Base-by-base conservation (phyloP, 2,888 invertebrate species). In the Drosophila flavopinicola region DNA sequence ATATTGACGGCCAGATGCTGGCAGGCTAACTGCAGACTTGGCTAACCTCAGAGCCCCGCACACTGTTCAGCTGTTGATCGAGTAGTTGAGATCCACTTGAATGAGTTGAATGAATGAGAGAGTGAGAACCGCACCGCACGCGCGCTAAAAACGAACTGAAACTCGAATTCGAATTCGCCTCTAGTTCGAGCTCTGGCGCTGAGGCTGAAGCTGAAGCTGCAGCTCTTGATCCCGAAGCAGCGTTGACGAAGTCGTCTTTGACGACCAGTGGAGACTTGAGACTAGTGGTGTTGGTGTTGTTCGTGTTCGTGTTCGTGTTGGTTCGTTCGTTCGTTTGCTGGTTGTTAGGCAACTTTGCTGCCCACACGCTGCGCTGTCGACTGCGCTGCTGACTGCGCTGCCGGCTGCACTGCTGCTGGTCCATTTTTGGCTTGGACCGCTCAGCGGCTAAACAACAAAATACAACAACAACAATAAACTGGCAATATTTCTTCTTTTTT, bases 51-150 rank as follows among this genome's bases (percentile, higher is more conserved):
- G 27, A 63, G 45, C 30, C 48, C 33, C 49, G 38, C 58, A 51
- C 66, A 66, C 61, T 45, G 73, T 73, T 73, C 73, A 49, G 73
- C 70, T 61, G 58, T 52, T 35, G 42, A 33, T 44, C 23, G 33
- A 32, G 2, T 17, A 9, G 35, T 58, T 39, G 24, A 29, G 15
- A 38, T 47, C 60, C 52, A 60, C 52, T 67, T 48, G 29, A 41
- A 41, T 35, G 48, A 37, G 59, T 67, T 48, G 29, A 41, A 41
- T 35, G 48, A 37, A 52, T 52, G 38, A 39, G 41, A 35, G 37
- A 67, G 56, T 71, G 78, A 85, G 85, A 88, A 87, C 88, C 80
- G 83, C 83, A 87, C 88, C 88, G 88, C 86, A 87, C 87, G 88
- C 88, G 85, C 75, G 85, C 86, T 85, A 60, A 69, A 77, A 78